Evolutionary conservation across 2,113 vertebrate genomes (phyloP).

Genomic region (Polypterus bichir): DNA sequence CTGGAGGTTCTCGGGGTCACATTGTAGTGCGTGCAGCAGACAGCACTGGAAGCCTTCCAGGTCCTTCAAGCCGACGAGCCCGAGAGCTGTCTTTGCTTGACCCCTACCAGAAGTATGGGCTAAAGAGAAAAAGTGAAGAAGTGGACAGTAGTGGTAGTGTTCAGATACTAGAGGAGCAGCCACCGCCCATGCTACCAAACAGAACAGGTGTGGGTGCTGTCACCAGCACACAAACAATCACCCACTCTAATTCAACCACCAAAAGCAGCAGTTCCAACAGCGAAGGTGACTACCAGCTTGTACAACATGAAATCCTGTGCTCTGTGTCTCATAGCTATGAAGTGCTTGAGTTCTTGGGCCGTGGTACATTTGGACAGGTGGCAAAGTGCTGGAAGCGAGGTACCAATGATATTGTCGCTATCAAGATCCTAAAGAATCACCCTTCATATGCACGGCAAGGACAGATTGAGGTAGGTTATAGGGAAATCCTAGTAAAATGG

Average conservation of each 20-base stretch:
- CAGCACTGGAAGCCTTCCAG: conserved; percentile 72
- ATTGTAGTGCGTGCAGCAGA: conserved; percentile 88
- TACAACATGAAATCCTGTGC: conserved; percentile 94
- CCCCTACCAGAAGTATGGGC: conserved; percentile 78
- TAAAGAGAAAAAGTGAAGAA: conserved; percentile 96
- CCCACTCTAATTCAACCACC: conserved; percentile 73
- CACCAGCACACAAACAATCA: conserved; percentile 68
- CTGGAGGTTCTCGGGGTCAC: conserved; percentile 67
- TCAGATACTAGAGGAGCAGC: conserved; percentile 95
- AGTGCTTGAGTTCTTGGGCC: conserved; percentile 89
- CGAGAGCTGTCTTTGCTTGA: conserved; percentile 71
- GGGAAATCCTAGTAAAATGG: no score
- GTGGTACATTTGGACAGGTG: conserved; percentile 92
- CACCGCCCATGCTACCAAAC: conserved; percentile 87
- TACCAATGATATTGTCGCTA: conserved; percentile 94
- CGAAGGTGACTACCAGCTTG: conserved; percentile 95
- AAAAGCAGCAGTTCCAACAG: conserved; percentile 90
- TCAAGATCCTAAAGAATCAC: conserved; percentile 96
- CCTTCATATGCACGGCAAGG: conserved; percentile 93
- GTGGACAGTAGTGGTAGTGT: conserved; percentile 96
- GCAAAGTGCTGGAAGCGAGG: conserved; percentile 96
- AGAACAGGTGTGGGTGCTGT: conserved; percentile 67
- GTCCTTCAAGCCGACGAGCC: conserved; percentile 62
- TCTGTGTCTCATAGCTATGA: conserved; percentile 95
- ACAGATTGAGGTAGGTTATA: conserved; percentile 75